These are phyloP conservation scores for Anguilla rostrata DNA, from an alignment of 2,113 vertebrate species.

Conservation along the genomic window DNA sequence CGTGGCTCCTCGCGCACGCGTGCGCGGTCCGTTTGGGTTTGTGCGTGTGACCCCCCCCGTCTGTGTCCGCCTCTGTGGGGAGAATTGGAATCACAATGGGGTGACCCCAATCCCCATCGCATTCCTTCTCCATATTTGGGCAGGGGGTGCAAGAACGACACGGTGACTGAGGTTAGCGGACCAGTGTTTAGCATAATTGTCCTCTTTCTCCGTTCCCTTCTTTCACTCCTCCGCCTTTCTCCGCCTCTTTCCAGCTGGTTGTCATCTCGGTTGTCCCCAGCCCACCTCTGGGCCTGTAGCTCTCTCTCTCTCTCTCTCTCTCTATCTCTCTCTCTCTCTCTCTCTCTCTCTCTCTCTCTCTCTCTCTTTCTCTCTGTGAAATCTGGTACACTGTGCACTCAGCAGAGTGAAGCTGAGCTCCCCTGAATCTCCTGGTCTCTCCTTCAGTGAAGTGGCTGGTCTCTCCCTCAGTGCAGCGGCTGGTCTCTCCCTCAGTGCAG, in stretches of 20 bases:
- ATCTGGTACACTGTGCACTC: constrained; percentile 44
- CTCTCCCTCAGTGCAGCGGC: no score
- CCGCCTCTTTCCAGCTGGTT: neutral
- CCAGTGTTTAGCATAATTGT: neutral
- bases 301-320: neutral
- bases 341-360: neutral
- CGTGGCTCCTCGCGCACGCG: no score
- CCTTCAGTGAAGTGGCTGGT: neutral
- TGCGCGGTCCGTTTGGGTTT: neutral
- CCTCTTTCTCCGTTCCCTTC: neutral
- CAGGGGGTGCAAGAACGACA: neutral
- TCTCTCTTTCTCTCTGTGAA: constrained; percentile 12
- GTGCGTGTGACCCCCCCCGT: constrained; percentile 11
- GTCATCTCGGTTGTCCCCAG: neutral
- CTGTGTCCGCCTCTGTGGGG: constrained; percentile 29
- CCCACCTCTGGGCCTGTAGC: neutral
- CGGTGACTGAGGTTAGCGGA: neutral
- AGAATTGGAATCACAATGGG: neutral
- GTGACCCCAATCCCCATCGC: constrained; percentile 11
- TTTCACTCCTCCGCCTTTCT: neutral
- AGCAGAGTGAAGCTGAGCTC: constrained; percentile 46
- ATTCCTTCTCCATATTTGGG: constrained; percentile 28
- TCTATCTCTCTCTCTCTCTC: neutral
- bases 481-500: no score
- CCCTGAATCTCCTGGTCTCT: neutral